Percentiles rank a stretch among this genome's conserved stretches.
These are phyloP conservation scores for Lypha dubia DNA, from an alignment of 2,888 invertebrate species.

Conservation along the genomic window DNA sequence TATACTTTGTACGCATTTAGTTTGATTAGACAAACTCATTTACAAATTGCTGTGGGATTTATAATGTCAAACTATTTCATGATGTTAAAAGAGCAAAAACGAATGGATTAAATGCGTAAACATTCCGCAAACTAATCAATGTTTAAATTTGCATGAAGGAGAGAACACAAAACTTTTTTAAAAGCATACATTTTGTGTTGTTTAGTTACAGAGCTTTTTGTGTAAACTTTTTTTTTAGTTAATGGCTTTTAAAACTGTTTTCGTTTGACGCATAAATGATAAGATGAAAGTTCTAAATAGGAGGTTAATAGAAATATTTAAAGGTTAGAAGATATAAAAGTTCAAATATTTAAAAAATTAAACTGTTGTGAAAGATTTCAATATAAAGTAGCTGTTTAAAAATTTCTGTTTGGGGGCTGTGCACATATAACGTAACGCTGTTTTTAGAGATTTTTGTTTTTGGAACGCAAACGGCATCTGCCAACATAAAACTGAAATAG, in stretches of 20 bases:
- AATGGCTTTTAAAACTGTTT: conserved; percentile 1
- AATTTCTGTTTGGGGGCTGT: too few relatives aligned
- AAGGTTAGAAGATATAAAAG: too few relatives aligned
- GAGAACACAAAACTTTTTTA: not conserved
- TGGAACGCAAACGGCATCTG: too few relatives aligned
- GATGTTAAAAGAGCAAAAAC: not conserved
- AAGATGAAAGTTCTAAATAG: too few relatives aligned
- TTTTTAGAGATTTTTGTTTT: too few relatives aligned
- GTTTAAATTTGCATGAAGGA: not conserved
- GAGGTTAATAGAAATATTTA: too few relatives aligned
- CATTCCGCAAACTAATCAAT: not conserved
- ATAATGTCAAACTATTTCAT: not conserved
- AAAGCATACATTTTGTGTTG: not conserved
- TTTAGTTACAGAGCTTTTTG: not conserved
- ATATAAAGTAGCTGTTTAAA: too few relatives aligned
- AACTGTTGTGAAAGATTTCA: too few relatives aligned
- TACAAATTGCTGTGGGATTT: conserved; percentile 32
- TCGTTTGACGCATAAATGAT: too few relatives aligned
- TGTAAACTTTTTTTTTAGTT: conserved; percentile 5
- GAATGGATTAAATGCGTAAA: conserved; percentile 10
- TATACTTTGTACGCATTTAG: not conserved
- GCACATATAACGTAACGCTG: too few relatives aligned
- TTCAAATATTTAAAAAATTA: too few relatives aligned
- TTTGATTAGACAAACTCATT: conserved; percentile 2
- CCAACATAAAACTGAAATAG: too few relatives aligned